Percentiles rank a stretch among this genome's conserved stretches.
phyloP scores from a whole-genome alignment of 2,888 invertebrate genomes.

The Tenthredo mesomela region DNA sequence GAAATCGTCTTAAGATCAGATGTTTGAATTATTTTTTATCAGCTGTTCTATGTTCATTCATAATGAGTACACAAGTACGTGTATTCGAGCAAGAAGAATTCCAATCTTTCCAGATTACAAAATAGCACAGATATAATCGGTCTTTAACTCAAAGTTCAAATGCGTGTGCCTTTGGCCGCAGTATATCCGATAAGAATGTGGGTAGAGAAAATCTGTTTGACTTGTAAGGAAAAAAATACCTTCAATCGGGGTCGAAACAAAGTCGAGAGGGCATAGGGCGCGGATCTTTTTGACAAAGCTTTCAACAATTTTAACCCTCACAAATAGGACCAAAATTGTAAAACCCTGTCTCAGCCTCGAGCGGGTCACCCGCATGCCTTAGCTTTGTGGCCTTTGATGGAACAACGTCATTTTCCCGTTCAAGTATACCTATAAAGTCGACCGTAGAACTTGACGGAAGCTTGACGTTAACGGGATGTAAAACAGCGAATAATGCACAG shows the following conservation, averaged over 20 bases:
- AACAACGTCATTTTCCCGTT: slow-evolving; percentile 9
- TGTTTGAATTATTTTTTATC: not conserved
- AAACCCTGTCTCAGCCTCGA: slow-evolving; percentile 7
- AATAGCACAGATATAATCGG: not conserved
- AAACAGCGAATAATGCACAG: not conserved
- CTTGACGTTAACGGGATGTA: not conserved
- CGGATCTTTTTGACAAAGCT: not conserved
- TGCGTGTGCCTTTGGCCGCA: not conserved
- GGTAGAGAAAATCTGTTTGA: not conserved
- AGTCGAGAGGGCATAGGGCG: not conserved
- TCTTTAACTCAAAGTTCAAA: not conserved
- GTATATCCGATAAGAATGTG: not conserved
- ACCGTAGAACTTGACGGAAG: not conserved
- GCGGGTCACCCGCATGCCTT: not conserved
- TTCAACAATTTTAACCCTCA: not conserved
- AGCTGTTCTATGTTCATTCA: not conserved
- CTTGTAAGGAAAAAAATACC: not conserved
- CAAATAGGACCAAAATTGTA: not conserved
- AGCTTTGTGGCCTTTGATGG: slow-evolving; percentile 2
- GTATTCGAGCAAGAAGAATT: not conserved
- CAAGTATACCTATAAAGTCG: not conserved
- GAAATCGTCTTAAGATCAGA: not conserved
- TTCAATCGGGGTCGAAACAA: not conserved
- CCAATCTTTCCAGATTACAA: not conserved
- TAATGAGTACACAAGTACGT: too few species aligned